Evolutionary conservation across 2,113 vertebrate genomes (phyloP), one percentile per base, ranked within the genome.

Genomic region (Caranx ignobilis): DNA sequence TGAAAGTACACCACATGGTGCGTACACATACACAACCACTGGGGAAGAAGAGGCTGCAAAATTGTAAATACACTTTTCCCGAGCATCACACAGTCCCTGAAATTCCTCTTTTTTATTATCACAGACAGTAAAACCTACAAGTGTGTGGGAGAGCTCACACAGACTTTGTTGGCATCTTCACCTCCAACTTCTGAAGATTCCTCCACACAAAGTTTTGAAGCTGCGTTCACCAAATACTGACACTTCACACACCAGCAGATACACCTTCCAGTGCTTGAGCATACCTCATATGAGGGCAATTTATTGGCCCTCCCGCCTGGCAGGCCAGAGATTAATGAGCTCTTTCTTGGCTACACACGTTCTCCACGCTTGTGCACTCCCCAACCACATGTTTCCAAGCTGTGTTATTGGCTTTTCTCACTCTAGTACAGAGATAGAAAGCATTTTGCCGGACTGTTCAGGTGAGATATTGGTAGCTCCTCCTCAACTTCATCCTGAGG

Each of bases 271-370:
- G 43, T 6, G 19, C 75, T 68, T 35, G 15, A 74, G 39, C 56
- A 41, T 77, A 75, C 72, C 56, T 78, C 82, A 83, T 79, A 74
- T 34, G 31, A 71, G 64, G 59, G 56, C 37, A 62, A 65, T 83
- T 62, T 80, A 75, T 80, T 41, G 45, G 37, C 16, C 60, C 68
- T 50, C 21, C 16, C 63, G 56, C 45, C 67, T 77, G 83, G 63
- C 77, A 79, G 77, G 56, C 47, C 67, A 67, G 65, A 88, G 84
- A 88, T 81, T 75, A 85, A 87, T 85, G 81, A 76, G 70, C 63
- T 84, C 59, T 71, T 84, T 88, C 70, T 81, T 61, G 67, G 48
- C 18, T 62, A 55, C 71, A 83, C 63, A 62, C 60, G 71, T 67
- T 68, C 57, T 66, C 8, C 47, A 39, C 2, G 37, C 66, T n/a